Base-by-base conservation (phyloP, 2,888 invertebrate genomes). In the Nycteola revayana region DNA sequence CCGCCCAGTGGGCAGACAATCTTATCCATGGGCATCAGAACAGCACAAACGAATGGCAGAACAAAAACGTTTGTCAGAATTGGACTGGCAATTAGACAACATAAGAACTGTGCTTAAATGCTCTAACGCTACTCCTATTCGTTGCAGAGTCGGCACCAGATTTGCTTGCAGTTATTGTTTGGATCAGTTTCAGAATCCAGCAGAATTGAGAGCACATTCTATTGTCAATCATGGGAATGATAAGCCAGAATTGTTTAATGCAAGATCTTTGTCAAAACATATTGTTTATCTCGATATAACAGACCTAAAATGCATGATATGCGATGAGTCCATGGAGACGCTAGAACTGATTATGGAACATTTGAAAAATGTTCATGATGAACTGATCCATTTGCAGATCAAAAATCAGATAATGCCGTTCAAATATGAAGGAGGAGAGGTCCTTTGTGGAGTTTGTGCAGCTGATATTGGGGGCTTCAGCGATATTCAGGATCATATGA, bases 151-250 rank as follows among this genome's bases (percentile, higher is more conserved):
- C 0, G 65, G 71, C 1, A 50, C 57, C 0, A 59, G 70, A 0
- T 84, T 72, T 33, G 61, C 70, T 0, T 85, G 85, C 50, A 69
- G 75, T 27, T 84, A 75, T 42, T 86, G 85, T 31, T 51, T 71
- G 1, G 60, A 69, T 1, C 73, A 75, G n/a, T 84, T 65, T 42
- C 43, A 53, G 1, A 65, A 68, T 1, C 71, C 79, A 0, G 47
- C 57, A 0, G 74, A 75, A 7, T 40, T 85, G 1, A 80, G 75
- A 32, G 35, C 18, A 1, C 85, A 85, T 29, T 74, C 75, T 0
- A 10, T 59, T 0, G 35, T 61, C 8, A 36, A 32, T 1, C 80
- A 81, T 25, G 32, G 38, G 0, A 46, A 66, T 1, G 61, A 66
- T 4, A 61, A 58, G 25, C 66, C 70, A 0, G 63, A 70, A 4